Evolutionary conservation across 2,797 vertebrate species (phyloP).

Genomic region (Brachymystax lenok): DNA sequence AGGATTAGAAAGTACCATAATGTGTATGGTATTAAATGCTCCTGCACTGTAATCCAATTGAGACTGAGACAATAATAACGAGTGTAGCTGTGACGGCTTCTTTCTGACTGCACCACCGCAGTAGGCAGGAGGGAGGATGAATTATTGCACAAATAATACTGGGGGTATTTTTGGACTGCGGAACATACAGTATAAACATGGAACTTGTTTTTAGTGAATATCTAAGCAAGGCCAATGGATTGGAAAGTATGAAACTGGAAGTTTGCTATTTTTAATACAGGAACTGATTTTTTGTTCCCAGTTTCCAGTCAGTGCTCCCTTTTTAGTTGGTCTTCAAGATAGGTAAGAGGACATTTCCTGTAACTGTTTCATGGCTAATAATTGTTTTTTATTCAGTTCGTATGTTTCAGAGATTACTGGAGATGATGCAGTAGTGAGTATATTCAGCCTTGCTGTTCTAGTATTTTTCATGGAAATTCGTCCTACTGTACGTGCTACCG

Average conservation of each 20-base stretch:
- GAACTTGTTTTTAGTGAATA: neutral
- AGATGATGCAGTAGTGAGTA: neutral
- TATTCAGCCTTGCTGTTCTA: too few relatives aligned
- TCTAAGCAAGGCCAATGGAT: neutral
- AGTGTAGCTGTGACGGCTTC: constrained; percentile 5
- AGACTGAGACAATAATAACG: constrained; percentile 29
- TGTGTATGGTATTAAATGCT: neutral
- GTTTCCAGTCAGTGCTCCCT: neutral
- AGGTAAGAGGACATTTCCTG: neutral
- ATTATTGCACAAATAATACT: neutral
- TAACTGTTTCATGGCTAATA: neutral
- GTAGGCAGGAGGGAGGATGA: neutral
- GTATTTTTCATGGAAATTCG: neutral
- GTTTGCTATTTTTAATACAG: neutral
- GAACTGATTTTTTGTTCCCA: neutral
- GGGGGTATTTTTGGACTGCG: neutral
- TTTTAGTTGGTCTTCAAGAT: neutral
- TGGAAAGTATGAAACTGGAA: neutral
- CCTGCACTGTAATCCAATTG: constrained; percentile 28
- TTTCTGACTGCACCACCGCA: neutral
- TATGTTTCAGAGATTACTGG: neutral
- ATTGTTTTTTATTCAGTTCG: neutral
- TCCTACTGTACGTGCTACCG: neutral
- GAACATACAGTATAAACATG: neutral
- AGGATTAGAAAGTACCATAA: neutral